A percentile compares a stretch with the other conserved stretches of the same genome.
These are phyloP conservation scores for Haemorhous mexicanus DNA, from an alignment of 2,113 vertebrate genomes.

Conservation along the genomic window DNA sequence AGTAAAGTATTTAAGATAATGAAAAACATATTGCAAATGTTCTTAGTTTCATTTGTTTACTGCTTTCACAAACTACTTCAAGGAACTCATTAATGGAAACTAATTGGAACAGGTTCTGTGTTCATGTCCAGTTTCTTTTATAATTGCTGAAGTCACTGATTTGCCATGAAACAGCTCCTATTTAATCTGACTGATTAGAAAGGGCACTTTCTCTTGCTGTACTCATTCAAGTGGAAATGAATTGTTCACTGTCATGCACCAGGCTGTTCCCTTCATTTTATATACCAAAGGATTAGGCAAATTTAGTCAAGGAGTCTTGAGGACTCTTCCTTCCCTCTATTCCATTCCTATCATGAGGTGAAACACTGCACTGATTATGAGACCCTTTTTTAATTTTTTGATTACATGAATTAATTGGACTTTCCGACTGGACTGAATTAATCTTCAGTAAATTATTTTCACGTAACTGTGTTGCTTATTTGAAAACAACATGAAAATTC, in stretches of 20 bases:
- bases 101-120: constrained; percentile 23
- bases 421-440: not conserved
- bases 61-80: not conserved
- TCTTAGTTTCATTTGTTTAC: constrained; percentile 12
- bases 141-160: constrained; percentile 30
- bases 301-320: constrained; percentile 5
- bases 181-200: constrained; percentile 50
- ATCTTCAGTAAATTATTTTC: constrained; percentile 1
- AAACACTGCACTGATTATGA: not conserved
- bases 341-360: not conserved
- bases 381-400: constrained; percentile 8
- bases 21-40: not conserved
- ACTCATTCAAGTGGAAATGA: constrained; percentile 11
- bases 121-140: constrained; percentile 19
- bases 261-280: not conserved
- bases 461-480: not conserved
- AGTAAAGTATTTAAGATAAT: not conserved
- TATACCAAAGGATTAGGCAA: constrained; percentile 20
- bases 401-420: constrained; percentile 23
- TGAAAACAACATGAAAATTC: not conserved
- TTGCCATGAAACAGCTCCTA: constrained; percentile 23
- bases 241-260: not conserved
- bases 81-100: constrained; percentile 21
- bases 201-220: not conserved
- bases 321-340: not conserved